phyloP scores from a whole-genome alignment of 1,140 invertebrate genomes.

The Cydia fagiglandana region DNA sequence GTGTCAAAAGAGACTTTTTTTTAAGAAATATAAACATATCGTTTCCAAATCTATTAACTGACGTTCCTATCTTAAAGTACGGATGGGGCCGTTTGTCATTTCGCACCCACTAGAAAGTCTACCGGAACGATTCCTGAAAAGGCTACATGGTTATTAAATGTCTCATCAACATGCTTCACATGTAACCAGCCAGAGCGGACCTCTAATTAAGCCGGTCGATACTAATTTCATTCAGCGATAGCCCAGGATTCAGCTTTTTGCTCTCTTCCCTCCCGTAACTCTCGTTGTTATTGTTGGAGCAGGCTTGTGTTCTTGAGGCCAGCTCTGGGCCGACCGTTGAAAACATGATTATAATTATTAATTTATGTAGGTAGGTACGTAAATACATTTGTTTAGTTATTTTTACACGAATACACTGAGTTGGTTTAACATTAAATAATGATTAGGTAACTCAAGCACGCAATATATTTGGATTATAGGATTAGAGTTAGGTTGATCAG shows the following conservation, averaged over 20 bases:
- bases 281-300: neutral
- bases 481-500: no score
- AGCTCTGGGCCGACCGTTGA: neutral
- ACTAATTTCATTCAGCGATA: constrained; percentile 2
- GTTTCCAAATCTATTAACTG: no score
- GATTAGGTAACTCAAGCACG: no score
- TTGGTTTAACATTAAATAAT: no score
- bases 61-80: no score
- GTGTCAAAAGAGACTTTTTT: no score
- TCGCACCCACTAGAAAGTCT: neutral
- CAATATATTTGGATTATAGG: no score
- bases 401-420: no score
- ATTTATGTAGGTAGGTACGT: neutral
- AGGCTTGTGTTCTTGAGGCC: neutral
- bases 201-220: constrained; percentile 20
- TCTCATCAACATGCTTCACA: constrained; percentile 5
- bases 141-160: neutral
- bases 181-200: neutral
- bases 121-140: neutral
- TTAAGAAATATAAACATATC: no score
- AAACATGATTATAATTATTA: neutral
- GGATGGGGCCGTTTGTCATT: neutral
- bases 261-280: neutral
- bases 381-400: neutral
- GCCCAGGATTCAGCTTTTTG: constrained; percentile 2